Base-by-base conservation (phyloP, 1,140 invertebrate genomes). In the Drosophila biarmipes region DNA sequence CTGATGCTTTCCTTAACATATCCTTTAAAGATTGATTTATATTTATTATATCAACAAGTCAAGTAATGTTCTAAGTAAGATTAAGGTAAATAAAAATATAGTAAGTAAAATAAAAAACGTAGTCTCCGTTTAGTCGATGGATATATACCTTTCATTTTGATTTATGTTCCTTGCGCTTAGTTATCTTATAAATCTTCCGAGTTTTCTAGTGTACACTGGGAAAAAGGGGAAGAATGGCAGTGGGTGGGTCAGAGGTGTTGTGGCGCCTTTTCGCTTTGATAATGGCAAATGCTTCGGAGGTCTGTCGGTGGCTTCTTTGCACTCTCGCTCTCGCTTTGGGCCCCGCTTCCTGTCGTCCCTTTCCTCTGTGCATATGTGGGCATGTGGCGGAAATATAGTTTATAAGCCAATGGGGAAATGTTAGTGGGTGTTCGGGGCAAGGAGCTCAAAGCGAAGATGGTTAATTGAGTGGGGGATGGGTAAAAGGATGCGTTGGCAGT, bases 181-280 rank as follows among this genome's bases (percentile, higher is more conserved):
- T 31, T 31, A 15, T 15, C 6, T 15, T 40, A 40, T 15, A 7
- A 15, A 34, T 6, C 34, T 34, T 12, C 7, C 17, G 14, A 24
- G 14, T 19, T 12, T 12, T 15, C 35, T n/a, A 10, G 24, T 57
- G 46, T 37, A 1, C 24, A 31, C 14, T 40, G 54, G n/a, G 52
- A 31, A 27, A 61, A 61, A 53, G 58, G 35, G 14, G 17, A 19
- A n/a, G 15, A 24, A 0, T 35, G 19, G n/a, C 0, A 7, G 15
- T 21, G 24, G 11, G 29, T 21, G 37, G 48, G 66, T 31, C 21
- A 34, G 63, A 48, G 48, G 48, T 57, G 73, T 43, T 76, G 62
- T 34, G 85, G 75, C 78, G 78, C 64, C 82, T 87, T 81, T 69
- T 86, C 68, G 74, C 82, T 78, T 82, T 87, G 82, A 86, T 86